phyloP scores from a whole-genome alignment of 2,797 vertebrate genomes.

The Dipus sagitta region DNA sequence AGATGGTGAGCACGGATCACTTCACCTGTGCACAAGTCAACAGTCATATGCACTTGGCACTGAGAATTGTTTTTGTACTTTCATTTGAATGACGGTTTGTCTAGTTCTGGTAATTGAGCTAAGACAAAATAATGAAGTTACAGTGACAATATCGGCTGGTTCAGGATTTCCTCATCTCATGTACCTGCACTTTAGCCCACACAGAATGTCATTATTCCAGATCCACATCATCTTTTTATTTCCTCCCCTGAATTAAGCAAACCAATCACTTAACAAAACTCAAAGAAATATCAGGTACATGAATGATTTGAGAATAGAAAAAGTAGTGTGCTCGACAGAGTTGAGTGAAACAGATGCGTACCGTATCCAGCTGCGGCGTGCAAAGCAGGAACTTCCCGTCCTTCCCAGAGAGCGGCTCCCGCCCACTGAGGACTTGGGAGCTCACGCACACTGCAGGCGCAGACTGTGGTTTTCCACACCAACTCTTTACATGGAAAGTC shows the following conservation, averaged over 20 bases:
- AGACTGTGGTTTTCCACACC: not conserved
- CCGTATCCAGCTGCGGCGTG: not conserved
- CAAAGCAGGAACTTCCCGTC: not conserved
- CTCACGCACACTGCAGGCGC: not conserved
- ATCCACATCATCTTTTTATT: not conserved
- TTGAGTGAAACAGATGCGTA: not conserved
- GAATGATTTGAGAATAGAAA: not conserved
- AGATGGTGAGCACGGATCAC: not conserved
- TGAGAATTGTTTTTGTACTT: slow-evolving; percentile 53
- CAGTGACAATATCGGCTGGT: not conserved
- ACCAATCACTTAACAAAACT: slow-evolving; percentile 34
- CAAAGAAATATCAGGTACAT: not conserved
- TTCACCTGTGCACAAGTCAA: not conserved
- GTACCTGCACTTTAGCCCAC: not conserved
- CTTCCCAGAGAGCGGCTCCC: not conserved
- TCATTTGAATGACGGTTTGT: slow-evolving; percentile 41
- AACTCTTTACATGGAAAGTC: not conserved
- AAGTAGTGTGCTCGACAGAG: not conserved
- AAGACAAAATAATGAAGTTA: slow-evolving; percentile 58
- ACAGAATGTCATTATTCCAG: not conserved
- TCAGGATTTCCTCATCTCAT: slow-evolving; percentile 58
- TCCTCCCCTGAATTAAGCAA: slow-evolving; percentile 14
- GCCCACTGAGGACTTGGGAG: not conserved
- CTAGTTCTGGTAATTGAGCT: slow-evolving; percentile 6
- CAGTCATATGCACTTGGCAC: slow-evolving; percentile 11